Evolutionary conservation across 2,113 vertebrate genomes (phyloP).

Genomic region (Catharus bicknelli): DNA sequence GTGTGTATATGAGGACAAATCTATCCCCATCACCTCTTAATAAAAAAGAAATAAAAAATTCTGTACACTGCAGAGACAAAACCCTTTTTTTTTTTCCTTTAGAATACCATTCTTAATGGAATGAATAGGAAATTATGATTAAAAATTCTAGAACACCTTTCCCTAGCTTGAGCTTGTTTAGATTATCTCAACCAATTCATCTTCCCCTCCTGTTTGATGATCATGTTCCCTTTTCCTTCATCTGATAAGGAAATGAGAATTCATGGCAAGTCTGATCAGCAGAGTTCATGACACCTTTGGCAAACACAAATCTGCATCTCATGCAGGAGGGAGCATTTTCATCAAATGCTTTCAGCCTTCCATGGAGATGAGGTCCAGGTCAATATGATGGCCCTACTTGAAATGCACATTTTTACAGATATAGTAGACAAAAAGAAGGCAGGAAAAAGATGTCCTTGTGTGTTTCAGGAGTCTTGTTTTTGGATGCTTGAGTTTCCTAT

Average conservation of each 20-base stretch:
- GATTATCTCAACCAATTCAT: not conserved
- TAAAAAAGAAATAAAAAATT: not conserved
- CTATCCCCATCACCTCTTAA: not conserved
- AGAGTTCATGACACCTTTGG: not conserved
- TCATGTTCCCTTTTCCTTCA: not conserved
- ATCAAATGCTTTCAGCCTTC: not conserved
- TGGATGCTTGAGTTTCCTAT: not conserved
- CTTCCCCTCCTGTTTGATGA: not conserved
- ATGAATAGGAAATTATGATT: not conserved
- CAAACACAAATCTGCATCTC: not conserved
- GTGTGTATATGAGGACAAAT: not conserved
- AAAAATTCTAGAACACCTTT: not conserved
- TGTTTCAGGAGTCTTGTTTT: not conserved
- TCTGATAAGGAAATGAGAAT: not conserved
- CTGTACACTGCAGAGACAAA: not conserved
- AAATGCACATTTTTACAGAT: not conserved
- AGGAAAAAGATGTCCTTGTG: not conserved
- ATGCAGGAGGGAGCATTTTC: not conserved
- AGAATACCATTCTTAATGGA: not conserved
- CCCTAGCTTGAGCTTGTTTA: not conserved
- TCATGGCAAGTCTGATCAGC: not conserved
- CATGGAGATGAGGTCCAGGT: not conserved
- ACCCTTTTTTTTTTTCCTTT: not conserved
- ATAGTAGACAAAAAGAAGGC: fast-evolving
- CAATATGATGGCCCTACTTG: not conserved